These are phyloP conservation scores for Calliopsis andreniformis DNA, from an alignment of 1,140 invertebrate species.

Conservation along the genomic window DNA sequence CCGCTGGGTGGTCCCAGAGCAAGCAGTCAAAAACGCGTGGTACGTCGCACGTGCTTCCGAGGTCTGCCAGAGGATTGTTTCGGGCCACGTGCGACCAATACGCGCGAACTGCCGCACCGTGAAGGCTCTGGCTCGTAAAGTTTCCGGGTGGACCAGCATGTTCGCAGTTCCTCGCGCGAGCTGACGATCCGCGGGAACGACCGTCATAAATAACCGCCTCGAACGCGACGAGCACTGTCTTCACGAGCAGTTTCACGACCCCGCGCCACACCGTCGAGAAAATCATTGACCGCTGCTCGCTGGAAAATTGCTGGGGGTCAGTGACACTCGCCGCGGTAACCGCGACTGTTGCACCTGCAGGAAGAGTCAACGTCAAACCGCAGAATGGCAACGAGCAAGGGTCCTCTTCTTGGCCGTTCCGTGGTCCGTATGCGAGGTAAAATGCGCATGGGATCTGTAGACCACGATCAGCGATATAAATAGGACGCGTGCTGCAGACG, in stretches of 20 bases:
- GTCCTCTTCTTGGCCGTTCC: neutral
- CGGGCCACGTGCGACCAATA: constrained; percentile 40
- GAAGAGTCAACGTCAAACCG: constrained; percentile 35
- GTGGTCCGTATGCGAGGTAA: neutral
- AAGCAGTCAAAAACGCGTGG: neutral
- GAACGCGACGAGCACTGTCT: constrained; percentile 2
- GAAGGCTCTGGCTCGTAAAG: constrained; percentile 60
- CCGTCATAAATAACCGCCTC: constrained; percentile 30
- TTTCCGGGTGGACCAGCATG: constrained; percentile 7
- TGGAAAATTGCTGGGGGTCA: constrained; percentile 49
- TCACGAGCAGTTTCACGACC: constrained; percentile 22
- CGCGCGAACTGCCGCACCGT: constrained; percentile 38
- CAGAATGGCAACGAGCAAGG: constrained; percentile 20
- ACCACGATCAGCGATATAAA: constrained; percentile 44
- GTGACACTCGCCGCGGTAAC: constrained; percentile 46
- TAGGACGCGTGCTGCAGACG: constrained; percentile 23
- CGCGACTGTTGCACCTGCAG: constrained; percentile 49
- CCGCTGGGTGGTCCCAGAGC: constrained; percentile 12
- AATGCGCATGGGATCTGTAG: neutral
- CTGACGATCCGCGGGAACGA: constrained; percentile 32
- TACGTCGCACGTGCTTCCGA: constrained; percentile 7
- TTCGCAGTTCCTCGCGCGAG: constrained; percentile 39
- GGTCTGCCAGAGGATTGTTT: constrained; percentile 24
- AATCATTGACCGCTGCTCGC: constrained; percentile 42
- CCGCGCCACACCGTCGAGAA: constrained; percentile 19